A percentile compares a stretch with the other conserved stretches of the same genome.
Evolutionary conservation across 2,888 invertebrate genomes (phyloP).

Genomic region (Oligia strigilis): DNA sequence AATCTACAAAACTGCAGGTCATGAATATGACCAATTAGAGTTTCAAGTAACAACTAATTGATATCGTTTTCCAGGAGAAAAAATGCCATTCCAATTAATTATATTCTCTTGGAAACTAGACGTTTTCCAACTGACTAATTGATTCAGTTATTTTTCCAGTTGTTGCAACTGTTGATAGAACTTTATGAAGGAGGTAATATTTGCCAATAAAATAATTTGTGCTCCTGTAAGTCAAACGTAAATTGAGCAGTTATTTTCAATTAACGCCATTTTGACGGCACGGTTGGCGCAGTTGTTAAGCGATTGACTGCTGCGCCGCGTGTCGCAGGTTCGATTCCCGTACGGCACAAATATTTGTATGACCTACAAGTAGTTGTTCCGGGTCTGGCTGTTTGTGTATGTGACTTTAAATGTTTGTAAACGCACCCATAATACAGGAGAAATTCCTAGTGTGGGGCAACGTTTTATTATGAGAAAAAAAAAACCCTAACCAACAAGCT

Average conservation of each 20-base stretch:
- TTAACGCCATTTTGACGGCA: neutral
- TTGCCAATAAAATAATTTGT: conserved; percentile 7
- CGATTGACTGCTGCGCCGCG: no score
- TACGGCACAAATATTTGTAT: no score
- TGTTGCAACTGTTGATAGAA: conserved; percentile 5
- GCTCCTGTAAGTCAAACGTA: neutral
- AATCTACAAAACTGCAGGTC: conserved; percentile 30
- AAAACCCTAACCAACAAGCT: no score
- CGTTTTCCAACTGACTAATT: conserved; percentile 53
- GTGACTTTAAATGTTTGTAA: no score
- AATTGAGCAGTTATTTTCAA: conserved; percentile 1
- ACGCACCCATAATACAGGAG: no score
- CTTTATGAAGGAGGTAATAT: neutral
- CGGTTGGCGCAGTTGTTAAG: no score
- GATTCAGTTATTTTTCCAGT: conserved; percentile 33
- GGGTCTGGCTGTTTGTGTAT: no score
- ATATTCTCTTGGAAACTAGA: conserved; percentile 57
- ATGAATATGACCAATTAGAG: conserved; percentile 69
- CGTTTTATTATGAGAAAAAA: no score
- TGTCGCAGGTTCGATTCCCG: no score
- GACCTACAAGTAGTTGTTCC: no score
- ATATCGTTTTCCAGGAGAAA: conserved; percentile 58
- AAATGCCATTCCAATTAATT: conserved; percentile 65
- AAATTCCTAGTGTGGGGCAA: no score
- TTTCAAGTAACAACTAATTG: conserved; percentile 70